Evolutionary conservation across 2,888 invertebrate genomes (phyloP), one percentile per base, ranked within the genome.

Genomic region (Carcina quercana): DNA sequence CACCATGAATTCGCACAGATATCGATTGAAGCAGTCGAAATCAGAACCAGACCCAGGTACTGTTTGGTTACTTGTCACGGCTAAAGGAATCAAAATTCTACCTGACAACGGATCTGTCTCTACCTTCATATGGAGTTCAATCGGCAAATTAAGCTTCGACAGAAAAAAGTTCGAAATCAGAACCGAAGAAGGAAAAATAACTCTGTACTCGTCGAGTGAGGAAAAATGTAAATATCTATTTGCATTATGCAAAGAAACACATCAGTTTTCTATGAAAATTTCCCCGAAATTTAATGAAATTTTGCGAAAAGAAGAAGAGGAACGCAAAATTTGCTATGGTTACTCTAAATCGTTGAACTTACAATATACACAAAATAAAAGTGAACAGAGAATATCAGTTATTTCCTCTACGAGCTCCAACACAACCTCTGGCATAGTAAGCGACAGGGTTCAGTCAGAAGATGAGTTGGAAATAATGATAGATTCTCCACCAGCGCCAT

Each of bases 91-190:
- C 37, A 93, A 95, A 74, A 92, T 97, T 45, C 91, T 94, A 48
- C 89, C 91, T 15, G 91, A 91, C 63, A 87, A 88, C 46, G 82
- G 86, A 25, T 70, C 82, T 21, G 88, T 92, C 35, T 91, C 93
- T 15, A 92, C 93, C 45, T 97, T 97, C 63, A 89, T 95, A 35
- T 98, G 98, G 98, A 94, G 95, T 56, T 94, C 95, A 52, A 98
- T 98, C 43, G 95, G 94, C 43, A 97, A 97, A 79, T 84, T 98
- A 11, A 94, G 94, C 69, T 98, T 97, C 72, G 97, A 98, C 87
- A 90, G 96, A 59, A 97, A 97, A 79, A 98, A 97, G 76, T 97
- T 98, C 75, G 97, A 97, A 80, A 96, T 98, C 54, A 90, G 95
- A 40, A 94, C 95, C 6, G 92, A 94, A 35, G 95, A 95, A 58